Conservation (phyloP, 2,888 invertebrate species). For the Ctenicera cuprea region DNA sequence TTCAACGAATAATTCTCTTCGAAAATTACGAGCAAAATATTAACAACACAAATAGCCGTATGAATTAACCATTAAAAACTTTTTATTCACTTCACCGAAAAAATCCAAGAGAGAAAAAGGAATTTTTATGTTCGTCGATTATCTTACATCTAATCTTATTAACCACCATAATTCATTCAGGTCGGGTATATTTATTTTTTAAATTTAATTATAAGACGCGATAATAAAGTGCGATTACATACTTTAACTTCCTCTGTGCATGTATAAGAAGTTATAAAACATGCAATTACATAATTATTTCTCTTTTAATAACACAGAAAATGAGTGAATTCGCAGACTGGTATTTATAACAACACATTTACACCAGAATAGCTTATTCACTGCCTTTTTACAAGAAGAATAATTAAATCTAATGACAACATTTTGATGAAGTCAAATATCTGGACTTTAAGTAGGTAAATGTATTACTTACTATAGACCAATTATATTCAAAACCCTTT, state of each 20-base stretch:
- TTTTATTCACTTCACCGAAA: slow-evolving; percentile 1
- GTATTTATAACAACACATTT: slow-evolving; percentile 42
- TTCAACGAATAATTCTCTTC: background rate
- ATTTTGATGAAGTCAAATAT: background rate
- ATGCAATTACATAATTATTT: slow-evolving; percentile 48
- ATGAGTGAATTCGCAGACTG: slow-evolving; percentile 38
- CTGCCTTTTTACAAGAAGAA: background rate
- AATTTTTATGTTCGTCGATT: slow-evolving; percentile 35
- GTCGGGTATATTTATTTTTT: slow-evolving; percentile 45
- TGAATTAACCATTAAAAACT: slow-evolving; percentile 23
- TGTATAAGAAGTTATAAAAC: slow-evolving; percentile 48
- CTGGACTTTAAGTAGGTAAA: background rate
- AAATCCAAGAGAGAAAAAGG: slow-evolving; percentile 16
- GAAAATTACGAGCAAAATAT: background rate
- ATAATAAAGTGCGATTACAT: slow-evolving; percentile 48
- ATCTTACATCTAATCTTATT: slow-evolving; percentile 46
- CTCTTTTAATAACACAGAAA: slow-evolving; percentile 41
- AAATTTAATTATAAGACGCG: slow-evolving; percentile 50
- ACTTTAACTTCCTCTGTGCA: slow-evolving; percentile 46
- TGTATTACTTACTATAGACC: too few species aligned
- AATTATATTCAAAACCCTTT: too few species aligned
- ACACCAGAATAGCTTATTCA: slow-evolving; percentile 27
- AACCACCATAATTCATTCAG: slow-evolving; percentile 40
- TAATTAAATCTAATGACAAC: slow-evolving; percentile 6
- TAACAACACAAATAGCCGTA: slow-evolving; percentile 1